Percentiles rank a stretch among this genome's conserved stretches.
phyloP scores from a whole-genome alignment of 2,888 invertebrate genomes.

The Tetranychus piercei region DNA sequence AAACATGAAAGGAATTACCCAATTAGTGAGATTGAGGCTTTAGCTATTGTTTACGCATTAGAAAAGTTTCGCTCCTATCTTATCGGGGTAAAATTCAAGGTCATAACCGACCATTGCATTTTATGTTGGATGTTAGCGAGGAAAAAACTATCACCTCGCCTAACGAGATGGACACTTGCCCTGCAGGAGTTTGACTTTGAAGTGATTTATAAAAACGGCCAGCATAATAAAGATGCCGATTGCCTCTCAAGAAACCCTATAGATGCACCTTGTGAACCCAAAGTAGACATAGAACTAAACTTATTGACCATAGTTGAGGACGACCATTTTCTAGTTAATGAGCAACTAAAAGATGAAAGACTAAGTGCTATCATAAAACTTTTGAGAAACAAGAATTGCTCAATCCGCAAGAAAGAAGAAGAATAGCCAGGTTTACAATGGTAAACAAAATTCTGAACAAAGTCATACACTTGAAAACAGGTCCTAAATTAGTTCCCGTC shows the following conservation, averaged over 20 bases:
- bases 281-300: slow-evolving; percentile 3
- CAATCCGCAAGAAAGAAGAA: too few species aligned
- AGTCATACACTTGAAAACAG: background rate
- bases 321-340: too few species aligned
- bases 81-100: background rate
- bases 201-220: slow-evolving; percentile 17
- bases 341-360: too few species aligned
- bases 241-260: slow-evolving; percentile 22
- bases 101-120: background rate
- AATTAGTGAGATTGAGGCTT: background rate
- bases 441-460: slow-evolving; percentile 13
- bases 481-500: background rate
- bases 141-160: background rate
- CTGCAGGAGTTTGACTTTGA: slow-evolving; percentile 8
- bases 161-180: background rate
- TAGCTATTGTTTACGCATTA: background rate
- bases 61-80: slow-evolving; percentile 2
- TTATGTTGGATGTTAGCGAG: background rate
- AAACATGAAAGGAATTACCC: slow-evolving; percentile 5
- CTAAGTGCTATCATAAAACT: too few species aligned
- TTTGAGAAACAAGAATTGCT: too few species aligned
- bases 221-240: slow-evolving; percentile 22
- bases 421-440: too few species aligned
- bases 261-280: slow-evolving; percentile 10
- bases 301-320: too few species aligned